phyloP scores from a whole-genome alignment of 2,797 vertebrate species.

The Ctenopoma multispine region DNA sequence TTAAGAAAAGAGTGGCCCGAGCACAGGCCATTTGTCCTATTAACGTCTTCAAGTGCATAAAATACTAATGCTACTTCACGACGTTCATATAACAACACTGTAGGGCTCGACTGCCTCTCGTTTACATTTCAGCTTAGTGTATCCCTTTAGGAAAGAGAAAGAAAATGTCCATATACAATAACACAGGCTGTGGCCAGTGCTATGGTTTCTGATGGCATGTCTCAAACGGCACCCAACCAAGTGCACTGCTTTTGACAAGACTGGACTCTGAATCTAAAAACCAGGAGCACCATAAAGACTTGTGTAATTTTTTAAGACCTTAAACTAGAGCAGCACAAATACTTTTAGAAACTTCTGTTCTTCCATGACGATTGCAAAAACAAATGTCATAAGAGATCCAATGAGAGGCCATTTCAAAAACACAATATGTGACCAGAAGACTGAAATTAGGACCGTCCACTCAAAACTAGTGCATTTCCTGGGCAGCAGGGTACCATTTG shows the following conservation, averaged over 20 bases:
- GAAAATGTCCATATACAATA: constrained; percentile 58
- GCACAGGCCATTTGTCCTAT: constrained; percentile 62
- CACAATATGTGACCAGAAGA: constrained; percentile 8
- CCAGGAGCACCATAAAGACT: constrained; percentile 36
- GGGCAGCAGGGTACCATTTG: constrained; percentile 60
- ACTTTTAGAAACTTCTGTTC: constrained; percentile 22
- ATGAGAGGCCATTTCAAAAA: constrained; percentile 28
- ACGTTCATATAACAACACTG: constrained; percentile 74
- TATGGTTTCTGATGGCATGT: constrained; percentile 29
- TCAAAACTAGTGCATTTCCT: constrained; percentile 53
- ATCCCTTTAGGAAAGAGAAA: constrained; percentile 37
- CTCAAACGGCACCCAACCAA: constrained; percentile 49
- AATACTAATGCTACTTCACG: constrained; percentile 74
- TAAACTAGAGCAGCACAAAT: constrained; percentile 49
- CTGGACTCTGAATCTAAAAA: constrained; percentile 19
- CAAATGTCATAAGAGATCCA: constrained; percentile 36
- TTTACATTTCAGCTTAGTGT: constrained; percentile 69
- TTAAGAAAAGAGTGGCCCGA: constrained; percentile 53
- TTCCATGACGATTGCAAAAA: constrained; percentile 23
- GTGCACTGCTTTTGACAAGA: constrained; percentile 48
- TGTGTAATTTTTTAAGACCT: constrained; percentile 61
- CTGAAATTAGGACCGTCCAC: constrained; percentile 52
- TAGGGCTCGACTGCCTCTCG: constrained; percentile 45
- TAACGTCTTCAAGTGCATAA: constrained; percentile 65
- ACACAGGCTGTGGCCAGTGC: constrained; percentile 33